These are phyloP conservation scores for Plestiodon gilberti DNA, from an alignment of 2,113 vertebrate species.

Conservation along the genomic window DNA sequence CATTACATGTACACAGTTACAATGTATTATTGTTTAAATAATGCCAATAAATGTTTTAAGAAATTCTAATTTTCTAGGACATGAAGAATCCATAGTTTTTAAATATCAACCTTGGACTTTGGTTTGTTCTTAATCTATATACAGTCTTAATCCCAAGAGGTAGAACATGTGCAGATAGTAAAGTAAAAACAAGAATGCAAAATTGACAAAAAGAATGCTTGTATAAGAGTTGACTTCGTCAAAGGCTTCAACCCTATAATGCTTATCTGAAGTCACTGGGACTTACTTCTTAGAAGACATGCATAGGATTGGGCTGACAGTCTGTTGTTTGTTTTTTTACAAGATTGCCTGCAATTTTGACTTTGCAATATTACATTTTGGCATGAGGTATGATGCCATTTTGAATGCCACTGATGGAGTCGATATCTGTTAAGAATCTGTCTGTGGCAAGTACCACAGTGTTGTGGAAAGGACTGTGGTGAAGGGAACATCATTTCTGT, in stretches of 20 bases:
- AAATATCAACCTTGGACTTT: background rate
- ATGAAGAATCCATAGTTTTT: background rate
- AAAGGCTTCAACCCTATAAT: no score
- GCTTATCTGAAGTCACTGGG: no score
- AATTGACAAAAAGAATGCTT: background rate
- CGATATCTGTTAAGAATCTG: background rate
- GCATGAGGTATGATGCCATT: background rate
- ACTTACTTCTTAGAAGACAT: no score
- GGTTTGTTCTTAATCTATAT: background rate
- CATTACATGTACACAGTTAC: background rate
- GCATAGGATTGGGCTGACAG: background rate
- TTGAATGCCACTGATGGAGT: background rate
- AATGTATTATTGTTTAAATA: background rate
- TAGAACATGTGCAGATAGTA: background rate
- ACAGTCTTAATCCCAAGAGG: no score
- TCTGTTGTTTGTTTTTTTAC: background rate
- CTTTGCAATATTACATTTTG: background rate
- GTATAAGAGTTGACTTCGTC: no score
- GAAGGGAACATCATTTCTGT: background rate
- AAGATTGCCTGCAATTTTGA: background rate
- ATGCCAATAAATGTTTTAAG: background rate
- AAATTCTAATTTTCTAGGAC: background rate
- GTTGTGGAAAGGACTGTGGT: background rate
- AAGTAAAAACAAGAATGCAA: background rate
- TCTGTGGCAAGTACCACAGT: background rate